Conservation (phyloP, 2,797 vertebrate species). For the Parauchenoglanis ngamensis region DNA sequence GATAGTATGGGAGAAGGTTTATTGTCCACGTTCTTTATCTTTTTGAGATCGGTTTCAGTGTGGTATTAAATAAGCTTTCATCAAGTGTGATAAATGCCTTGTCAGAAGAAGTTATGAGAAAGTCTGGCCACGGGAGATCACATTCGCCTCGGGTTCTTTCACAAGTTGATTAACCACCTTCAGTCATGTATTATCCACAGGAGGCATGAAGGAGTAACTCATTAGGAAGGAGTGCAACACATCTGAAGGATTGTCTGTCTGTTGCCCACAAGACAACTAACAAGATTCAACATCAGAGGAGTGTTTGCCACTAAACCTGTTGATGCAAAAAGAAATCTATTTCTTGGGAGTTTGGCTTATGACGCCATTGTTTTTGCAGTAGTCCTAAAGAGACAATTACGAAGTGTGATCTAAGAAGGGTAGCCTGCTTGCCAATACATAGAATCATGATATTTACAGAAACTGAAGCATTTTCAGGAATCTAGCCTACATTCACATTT, state of each 20-base stretch:
- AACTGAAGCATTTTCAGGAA: background rate
- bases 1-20: background rate
- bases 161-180: constrained; percentile 54
- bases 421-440: background rate
- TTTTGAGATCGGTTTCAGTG: constrained; percentile 61
- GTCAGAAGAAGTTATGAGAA: constrained; percentile 58
- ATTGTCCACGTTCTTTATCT: constrained; percentile 36
- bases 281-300: constrained; percentile 20
- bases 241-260: constrained; percentile 32
- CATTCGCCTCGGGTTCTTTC: constrained; percentile 41
- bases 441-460: constrained; percentile 4
- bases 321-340: background rate
- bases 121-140: constrained; percentile 47
- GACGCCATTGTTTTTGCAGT: background rate
- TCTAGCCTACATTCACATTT: background rate
- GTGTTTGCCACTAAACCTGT: constrained; percentile 9
- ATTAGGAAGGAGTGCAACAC: constrained; percentile 35
- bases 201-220: constrained; percentile 36
- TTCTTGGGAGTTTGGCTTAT: background rate
- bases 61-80: constrained; percentile 51
- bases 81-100: constrained; percentile 65
- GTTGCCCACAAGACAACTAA: constrained; percentile 20
- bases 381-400: background rate
- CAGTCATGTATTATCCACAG: constrained; percentile 39
- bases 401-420: background rate